Evolutionary conservation across 2,888 invertebrate species (phyloP), one percentile per base, ranked within the genome.

Genomic region (Deilephila porcellus): DNA sequence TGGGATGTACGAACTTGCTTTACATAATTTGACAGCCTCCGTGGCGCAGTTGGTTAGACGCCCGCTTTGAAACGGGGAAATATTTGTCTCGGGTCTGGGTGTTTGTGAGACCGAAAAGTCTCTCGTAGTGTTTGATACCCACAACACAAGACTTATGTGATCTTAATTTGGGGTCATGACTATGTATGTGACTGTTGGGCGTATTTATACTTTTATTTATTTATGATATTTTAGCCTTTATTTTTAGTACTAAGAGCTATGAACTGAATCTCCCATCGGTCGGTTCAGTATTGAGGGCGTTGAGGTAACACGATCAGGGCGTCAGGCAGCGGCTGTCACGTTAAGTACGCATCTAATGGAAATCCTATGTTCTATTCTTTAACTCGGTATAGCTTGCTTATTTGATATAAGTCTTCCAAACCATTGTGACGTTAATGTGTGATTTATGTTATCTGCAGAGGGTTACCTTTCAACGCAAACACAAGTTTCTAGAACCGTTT

Each of bases 311-410:
- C 86, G 89, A 93, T 93, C 91, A 88, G 86, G 88, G 84, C 82
- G 86, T 83, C 85, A 81, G 82, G 81, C 87, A 85, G 81, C 80
- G 83, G 85, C 89, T 90, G 91, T 91, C 91, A 89, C 88, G 85
- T 83, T 86, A 88, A 90, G 89, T 89, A 90, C 84, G 83, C 82
- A 86, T 85, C 90, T 93, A 93, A 93, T 93, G 93, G 93, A 90
- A 90, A 91, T 91, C 88, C 88, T 89, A 84, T 93, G 92, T 93
- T 86, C 85, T 82, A 74, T 79, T 83, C 79, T 76, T 81, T 86
- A 85, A 87, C 87, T 85, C 81, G 82, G 80, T 70, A 70, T 25
- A 52, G n/a, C 32, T 14, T 32, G 59, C 20, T 34, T 71, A 56
- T 59, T 71, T 59, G 59, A 67, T 67, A 67, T 67, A 52, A 67